A percentile compares a stretch with the other conserved stretches of the same genome.
phyloP scores from a whole-genome alignment of 1,140 invertebrate genomes.

The Riptortus pedestris region DNA sequence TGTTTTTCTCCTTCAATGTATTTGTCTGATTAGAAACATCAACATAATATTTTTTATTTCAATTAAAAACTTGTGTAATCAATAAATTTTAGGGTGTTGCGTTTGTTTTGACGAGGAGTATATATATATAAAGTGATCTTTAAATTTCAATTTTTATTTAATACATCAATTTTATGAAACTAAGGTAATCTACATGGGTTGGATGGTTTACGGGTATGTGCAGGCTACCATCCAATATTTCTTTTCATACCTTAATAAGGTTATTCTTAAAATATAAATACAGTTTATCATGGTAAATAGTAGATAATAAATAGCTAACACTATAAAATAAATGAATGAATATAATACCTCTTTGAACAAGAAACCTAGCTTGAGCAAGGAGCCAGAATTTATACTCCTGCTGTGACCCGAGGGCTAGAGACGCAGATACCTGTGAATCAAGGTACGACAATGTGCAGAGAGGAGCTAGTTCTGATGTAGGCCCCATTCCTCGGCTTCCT shows the following conservation, averaged over 20 bases:
- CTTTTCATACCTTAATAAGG: background rate
- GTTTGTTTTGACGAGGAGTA: too few relatives aligned
- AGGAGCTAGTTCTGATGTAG: conserved; percentile 31
- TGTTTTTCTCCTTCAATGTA: too few relatives aligned
- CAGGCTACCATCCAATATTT: too few relatives aligned
- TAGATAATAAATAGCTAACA: background rate
- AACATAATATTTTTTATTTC: too few relatives aligned
- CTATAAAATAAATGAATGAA: background rate
- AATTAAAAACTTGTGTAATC: too few relatives aligned
- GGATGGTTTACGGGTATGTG: too few relatives aligned
- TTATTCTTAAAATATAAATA: background rate
- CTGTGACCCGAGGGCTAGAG: conserved; percentile 53
- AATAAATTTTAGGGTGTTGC: too few relatives aligned
- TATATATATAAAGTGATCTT: too few relatives aligned
- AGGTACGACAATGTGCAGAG: conserved; percentile 57
- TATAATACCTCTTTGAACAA: conserved; percentile 60
- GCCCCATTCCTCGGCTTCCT: conserved; percentile 7
- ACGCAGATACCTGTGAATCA: conserved; percentile 61
- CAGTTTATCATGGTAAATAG: background rate
- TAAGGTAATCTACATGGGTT: background rate
- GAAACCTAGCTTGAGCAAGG: conserved; percentile 57
- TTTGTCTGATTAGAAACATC: too few relatives aligned
- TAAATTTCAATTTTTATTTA: too few relatives aligned
- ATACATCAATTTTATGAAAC: background rate
- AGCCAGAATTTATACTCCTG: conserved; percentile 72